These are phyloP conservation scores for Antheraea yamamai DNA, from an alignment of 2,888 invertebrate genomes.

Conservation along the genomic window DNA sequence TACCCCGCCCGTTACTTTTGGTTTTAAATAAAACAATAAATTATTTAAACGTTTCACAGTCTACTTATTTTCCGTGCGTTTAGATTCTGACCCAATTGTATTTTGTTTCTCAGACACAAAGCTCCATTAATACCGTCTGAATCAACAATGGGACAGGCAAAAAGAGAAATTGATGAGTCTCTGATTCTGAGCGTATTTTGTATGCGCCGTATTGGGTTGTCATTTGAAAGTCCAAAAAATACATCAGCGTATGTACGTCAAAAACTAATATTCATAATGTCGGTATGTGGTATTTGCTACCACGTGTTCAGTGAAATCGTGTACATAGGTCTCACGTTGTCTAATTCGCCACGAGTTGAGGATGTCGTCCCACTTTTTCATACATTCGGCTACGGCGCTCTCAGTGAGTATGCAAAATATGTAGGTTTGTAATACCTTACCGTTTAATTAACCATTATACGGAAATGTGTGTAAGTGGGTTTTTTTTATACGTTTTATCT, in stretches of 20 bases:
- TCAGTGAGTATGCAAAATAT: constrained; percentile 58
- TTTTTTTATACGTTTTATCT: neutral
- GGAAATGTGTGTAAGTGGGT: constrained; percentile 3
- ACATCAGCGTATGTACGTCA: constrained; percentile 47
- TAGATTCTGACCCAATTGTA: constrained; percentile 22
- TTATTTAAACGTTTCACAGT: constrained; percentile 22
- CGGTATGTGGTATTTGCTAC: constrained; percentile 61
- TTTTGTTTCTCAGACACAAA: constrained; percentile 31
- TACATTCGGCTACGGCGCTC: constrained; percentile 71
- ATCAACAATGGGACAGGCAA: constrained; percentile 50
- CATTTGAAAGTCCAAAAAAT: constrained; percentile 52
- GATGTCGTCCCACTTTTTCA: constrained; percentile 75
- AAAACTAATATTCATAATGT: constrained; percentile 56
- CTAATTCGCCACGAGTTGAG: constrained; percentile 70
- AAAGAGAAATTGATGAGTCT: constrained; percentile 63
- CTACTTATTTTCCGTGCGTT: constrained; percentile 20
- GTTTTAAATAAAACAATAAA: constrained; percentile 27
- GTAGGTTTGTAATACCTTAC: constrained; percentile 10
- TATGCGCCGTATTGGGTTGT: constrained; percentile 65
- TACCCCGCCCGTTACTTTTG: constrained; percentile 30
- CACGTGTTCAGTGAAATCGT: constrained; percentile 72
- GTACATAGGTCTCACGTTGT: constrained; percentile 65
- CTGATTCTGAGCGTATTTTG: constrained; percentile 59
- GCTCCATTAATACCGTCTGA: constrained; percentile 51
- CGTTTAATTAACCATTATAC: constrained; percentile 16